Percentiles rank a stretch among this genome's conserved stretches.
phyloP scores from a whole-genome alignment of 2,888 invertebrate genomes.

The Exocentrus adspersus region DNA sequence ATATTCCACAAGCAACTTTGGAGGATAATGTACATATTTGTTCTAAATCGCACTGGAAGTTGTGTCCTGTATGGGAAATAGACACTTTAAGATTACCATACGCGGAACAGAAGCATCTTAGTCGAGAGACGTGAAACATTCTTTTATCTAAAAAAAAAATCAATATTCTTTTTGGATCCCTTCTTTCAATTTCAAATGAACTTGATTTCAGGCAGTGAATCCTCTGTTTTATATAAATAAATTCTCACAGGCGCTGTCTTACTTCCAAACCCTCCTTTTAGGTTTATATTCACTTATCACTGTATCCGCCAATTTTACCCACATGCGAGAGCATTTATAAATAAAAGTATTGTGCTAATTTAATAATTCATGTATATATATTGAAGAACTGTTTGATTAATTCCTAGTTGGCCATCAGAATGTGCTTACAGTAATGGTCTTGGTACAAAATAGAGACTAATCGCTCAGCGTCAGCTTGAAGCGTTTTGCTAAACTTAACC shows the following conservation, averaged over 20 bases:
- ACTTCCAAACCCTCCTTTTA: background rate
- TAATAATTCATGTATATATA: too few relatives aligned
- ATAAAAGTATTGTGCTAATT: too few relatives aligned
- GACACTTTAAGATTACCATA: slow-evolving; percentile 19
- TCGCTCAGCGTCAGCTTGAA: too few relatives aligned
- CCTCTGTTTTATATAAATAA: slow-evolving; percentile 34
- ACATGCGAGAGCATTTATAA: background rate
- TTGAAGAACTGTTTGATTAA: too few relatives aligned
- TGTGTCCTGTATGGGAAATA: background rate
- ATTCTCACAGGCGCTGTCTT: slow-evolving; percentile 17
- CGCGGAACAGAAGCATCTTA: slow-evolving; percentile 4
- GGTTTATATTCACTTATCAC: slow-evolving; percentile 25
- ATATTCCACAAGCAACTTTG: too few relatives aligned
- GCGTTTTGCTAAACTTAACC: too few relatives aligned
- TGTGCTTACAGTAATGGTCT: too few relatives aligned
- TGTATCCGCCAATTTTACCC: background rate
- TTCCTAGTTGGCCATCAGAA: too few relatives aligned
- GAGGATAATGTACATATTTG: too few relatives aligned
- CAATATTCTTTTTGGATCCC: slow-evolving; percentile 31
- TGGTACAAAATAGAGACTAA: too few relatives aligned
- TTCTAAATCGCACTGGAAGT: background rate
- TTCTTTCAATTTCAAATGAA: slow-evolving; percentile 34
- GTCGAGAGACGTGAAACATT: slow-evolving; percentile 2
- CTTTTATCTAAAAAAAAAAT: slow-evolving; percentile 29
- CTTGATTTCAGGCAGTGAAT: slow-evolving; percentile 26